Evolutionary conservation across 1,140 invertebrate species (phyloP).

Genomic region (Panulirus ornatus): DNA sequence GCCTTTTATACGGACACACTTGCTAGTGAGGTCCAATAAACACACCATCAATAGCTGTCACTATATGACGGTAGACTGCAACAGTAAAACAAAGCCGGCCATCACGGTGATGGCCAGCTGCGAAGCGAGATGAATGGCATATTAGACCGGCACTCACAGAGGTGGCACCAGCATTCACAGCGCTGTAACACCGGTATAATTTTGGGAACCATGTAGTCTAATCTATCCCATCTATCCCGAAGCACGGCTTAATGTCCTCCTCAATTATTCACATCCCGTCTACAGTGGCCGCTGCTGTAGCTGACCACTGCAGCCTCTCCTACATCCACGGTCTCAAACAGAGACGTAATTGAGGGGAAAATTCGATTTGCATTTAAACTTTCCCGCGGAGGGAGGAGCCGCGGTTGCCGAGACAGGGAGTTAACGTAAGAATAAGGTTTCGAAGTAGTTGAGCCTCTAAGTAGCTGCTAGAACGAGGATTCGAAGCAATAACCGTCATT

Average conservation of each 20-base stretch:
- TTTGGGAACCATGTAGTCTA: slow-evolving; percentile 35
- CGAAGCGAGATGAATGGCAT: slow-evolving; percentile 2
- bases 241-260: neutral
- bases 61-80: too few species aligned
- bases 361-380: slow-evolving; percentile 56
- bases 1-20: too few species aligned
- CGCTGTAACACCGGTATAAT: neutral
- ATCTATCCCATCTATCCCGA: slow-evolving; percentile 34
- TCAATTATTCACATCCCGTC: slow-evolving; percentile 19
- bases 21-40: too few species aligned
- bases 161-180: neutral
- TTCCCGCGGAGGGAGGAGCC: neutral
- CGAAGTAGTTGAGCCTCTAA: slow-evolving; percentile 6
- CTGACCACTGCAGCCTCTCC: neutral
- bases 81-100: neutral
- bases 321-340: neutral
- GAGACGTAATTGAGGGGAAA: slow-evolving; percentile 25
- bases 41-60: too few species aligned
- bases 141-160: neutral
- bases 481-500: neutral
- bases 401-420: neutral
- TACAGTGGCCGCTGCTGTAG: neutral
- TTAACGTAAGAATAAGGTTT: slow-evolving; percentile 13
- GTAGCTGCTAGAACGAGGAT: neutral
- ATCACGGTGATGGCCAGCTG: slow-evolving; percentile 22